Percentiles rank a stretch among this genome's conserved stretches.
phyloP scores from a whole-genome alignment of 2,888 invertebrate species.

The Tipula unca region DNA sequence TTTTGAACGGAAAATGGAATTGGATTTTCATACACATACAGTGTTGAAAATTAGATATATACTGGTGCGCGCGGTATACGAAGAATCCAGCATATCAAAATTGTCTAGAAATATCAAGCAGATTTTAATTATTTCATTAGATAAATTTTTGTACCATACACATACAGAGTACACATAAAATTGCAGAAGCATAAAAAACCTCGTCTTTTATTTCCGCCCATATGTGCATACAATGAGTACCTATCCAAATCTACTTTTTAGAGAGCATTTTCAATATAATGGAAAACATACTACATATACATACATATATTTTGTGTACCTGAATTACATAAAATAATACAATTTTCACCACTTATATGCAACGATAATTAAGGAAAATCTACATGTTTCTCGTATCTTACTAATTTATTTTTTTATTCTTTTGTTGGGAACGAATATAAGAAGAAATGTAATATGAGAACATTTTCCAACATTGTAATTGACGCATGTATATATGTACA shows the following conservation, averaged over 20 bases:
- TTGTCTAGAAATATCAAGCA: no score
- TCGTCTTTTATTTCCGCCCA: no score
- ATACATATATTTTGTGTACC: neutral
- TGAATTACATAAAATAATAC: neutral
- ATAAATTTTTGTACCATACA: no score
- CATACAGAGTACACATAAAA: no score
- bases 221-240: no score
- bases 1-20: neutral
- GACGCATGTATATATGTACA: neutral
- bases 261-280: neutral
- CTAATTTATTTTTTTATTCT: neutral
- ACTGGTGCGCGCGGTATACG: no score
- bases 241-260: no score
- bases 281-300: neutral
- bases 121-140: no score
- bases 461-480: neutral
- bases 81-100: no score
- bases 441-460: neutral
- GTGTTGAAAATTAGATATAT: neutral
- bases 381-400: neutral
- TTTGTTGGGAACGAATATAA: neutral
- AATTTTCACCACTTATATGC: neutral
- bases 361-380: neutral
- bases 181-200: no score
- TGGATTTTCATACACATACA: neutral